Percentiles rank a stretch among this genome's conserved stretches.
Conservation (phyloP, 2,888 invertebrate genomes). For the Lasius fuliginosus region DNA sequence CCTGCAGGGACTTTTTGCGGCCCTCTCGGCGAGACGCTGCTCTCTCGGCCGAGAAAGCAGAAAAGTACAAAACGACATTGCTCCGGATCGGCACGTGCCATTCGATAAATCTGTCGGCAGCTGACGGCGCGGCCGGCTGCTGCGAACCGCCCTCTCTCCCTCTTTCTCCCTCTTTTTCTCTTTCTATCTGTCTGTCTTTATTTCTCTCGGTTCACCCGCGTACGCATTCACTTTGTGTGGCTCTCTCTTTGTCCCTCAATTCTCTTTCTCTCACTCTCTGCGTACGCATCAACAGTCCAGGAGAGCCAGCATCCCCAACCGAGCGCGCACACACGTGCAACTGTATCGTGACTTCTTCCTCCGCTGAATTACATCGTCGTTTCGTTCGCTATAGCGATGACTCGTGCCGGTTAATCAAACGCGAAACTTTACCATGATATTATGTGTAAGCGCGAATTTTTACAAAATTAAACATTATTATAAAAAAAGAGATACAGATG, state of each 20-base stretch:
- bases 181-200: background rate
- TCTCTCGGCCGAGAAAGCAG: conserved; percentile 57
- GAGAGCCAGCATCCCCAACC: conserved; percentile 77
- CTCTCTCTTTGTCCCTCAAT: background rate
- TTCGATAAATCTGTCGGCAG: conserved; percentile 86
- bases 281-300: conserved; percentile 70
- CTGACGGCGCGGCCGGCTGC: conserved; percentile 84
- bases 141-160: conserved; percentile 51
- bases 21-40: conserved; percentile 62
- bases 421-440: background rate
- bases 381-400: background rate
- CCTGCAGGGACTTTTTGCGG: conserved; percentile 65
- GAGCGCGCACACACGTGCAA: conserved; percentile 68
- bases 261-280: conserved; percentile 1
- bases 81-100: conserved; percentile 86
- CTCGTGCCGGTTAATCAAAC: background rate
- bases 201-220: conserved; percentile 14
- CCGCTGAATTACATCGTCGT: conserved; percentile 70
- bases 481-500: background rate
- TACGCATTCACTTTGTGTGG: background rate
- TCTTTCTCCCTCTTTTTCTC: conserved; percentile 21
- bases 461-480: background rate
- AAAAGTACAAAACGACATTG: conserved; percentile 77
- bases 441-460: background rate
- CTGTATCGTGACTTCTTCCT: conserved; percentile 61